Percentiles rank a stretch among this genome's conserved stretches.
Conservation (phyloP, 2,888 invertebrate species). For the Neoascia interrupta region DNA sequence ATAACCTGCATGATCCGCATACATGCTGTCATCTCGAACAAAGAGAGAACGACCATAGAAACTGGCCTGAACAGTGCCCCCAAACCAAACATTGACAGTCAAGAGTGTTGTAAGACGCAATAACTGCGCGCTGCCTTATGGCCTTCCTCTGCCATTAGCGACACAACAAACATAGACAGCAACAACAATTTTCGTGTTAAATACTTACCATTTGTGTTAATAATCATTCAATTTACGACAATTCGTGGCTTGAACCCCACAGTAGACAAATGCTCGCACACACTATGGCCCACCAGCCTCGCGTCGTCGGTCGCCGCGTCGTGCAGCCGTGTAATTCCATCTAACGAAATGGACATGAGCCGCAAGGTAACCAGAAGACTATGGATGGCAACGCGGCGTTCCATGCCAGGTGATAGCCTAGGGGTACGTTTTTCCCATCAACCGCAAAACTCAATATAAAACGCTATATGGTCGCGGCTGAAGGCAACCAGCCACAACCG, state of each 20-base stretch:
- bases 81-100: conserved; percentile 4
- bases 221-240: conserved; percentile 65
- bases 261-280: conserved; percentile 20
- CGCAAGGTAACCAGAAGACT: conserved; percentile 16
- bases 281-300: not conserved
- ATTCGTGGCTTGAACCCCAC: conserved; percentile 46
- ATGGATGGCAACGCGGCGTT: conserved; percentile 34
- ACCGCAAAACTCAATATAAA: conserved; percentile 37
- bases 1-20: conserved; percentile 29
- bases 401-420: conserved; percentile 19
- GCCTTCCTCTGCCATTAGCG: conserved; percentile 12
- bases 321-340: conserved; percentile 3
- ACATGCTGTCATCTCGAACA: conserved; percentile 33
- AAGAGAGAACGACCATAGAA: conserved; percentile 9
- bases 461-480: not conserved
- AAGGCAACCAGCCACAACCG: conserved; percentile 3
- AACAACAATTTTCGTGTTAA: conserved; percentile 26
- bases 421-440: conserved; percentile 32
- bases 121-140: conserved; percentile 6
- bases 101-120: conserved; percentile 30
- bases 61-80: not conserved
- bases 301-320: not conserved
- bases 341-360: conserved; percentile 14
- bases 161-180: not conserved
- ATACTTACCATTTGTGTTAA: conserved; percentile 60